Evolutionary conservation across 2,113 vertebrate genomes (phyloP).

Genomic region (Hydrolagus affinis): DNA sequence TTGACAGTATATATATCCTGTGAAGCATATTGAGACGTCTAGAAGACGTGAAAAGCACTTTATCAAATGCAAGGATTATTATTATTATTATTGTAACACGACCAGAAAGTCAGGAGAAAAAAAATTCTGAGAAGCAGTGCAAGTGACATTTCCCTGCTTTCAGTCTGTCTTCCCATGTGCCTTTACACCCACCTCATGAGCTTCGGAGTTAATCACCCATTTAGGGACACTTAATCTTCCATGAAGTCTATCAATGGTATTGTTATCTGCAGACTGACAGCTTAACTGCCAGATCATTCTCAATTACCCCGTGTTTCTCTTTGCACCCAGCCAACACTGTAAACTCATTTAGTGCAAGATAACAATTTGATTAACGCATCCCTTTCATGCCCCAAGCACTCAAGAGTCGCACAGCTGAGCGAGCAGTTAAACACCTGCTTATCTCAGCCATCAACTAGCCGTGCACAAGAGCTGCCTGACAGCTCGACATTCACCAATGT

Average conservation of each 20-base stretch:
- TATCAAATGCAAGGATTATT: too few species aligned
- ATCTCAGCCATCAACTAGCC: not conserved
- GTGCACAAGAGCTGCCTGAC: not conserved
- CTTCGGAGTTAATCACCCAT: not conserved
- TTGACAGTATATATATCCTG: too few species aligned
- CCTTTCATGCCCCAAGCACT: conserved; percentile 7
- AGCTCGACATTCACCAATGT: not conserved
- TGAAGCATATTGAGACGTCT: too few species aligned
- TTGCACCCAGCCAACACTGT: not conserved
- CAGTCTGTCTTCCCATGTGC: not conserved
- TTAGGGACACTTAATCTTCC: not conserved
- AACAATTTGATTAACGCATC: conserved; percentile 3
- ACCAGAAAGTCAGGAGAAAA: too few species aligned
- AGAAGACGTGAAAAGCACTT: too few species aligned
- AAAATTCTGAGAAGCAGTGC: too few species aligned
- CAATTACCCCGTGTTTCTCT: not conserved
- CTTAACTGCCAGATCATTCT: not conserved
- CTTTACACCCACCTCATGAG: too few species aligned
- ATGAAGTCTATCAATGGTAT: not conserved
- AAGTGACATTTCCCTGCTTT: not conserved
- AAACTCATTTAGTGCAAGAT: conserved; percentile 2
- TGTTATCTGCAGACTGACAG: not conserved
- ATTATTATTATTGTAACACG: too few species aligned
- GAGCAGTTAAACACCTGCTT: not conserved
- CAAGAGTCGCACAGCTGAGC: not conserved